Evolutionary conservation across 2,888 invertebrate species (phyloP), one percentile per base, ranked within the genome.

Genomic region (Chrysolina americana): DNA sequence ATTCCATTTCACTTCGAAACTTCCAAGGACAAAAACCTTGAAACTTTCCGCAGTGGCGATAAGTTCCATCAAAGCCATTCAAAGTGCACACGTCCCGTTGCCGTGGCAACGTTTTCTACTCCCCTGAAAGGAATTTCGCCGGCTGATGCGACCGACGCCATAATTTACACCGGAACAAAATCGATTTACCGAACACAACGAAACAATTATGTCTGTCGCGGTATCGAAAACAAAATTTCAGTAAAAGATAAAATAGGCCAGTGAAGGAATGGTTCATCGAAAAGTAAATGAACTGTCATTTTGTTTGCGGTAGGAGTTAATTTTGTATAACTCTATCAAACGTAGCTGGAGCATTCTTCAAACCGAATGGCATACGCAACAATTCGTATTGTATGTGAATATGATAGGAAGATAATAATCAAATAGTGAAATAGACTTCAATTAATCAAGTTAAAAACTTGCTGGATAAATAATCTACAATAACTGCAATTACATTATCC

Each of bases 141-240:
- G 59, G 73, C 68, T 68, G 70, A 65, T 47, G 36, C 72, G 69
- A 66, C 63, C 72, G 69, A 66, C 63, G 48, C 69, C 66, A 53
- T 76, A 76, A 73, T 76, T 76, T 69, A 56, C 48, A 62, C 47
- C 65, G 68, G 56, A 73, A 66, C 73, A 64, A 70, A 70, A 74
- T 76, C 76, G 74, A 76, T 76, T 76, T 65, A 21, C 62, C 56
- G 66, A 21, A 66, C 23, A 63, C 41, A 63, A 72, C 41, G n/a
- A 23, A 41, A 64, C 41, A 53, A 64, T 48, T 53, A n/a, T 53
- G 53, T 70, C 64, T 70, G 70, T 64, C 21, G 17, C 47, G 68
- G 9, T n/a, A 17, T 59, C 50, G n/a, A 10, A n/a, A 59, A 59
- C 15, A 4, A 36, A 8, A 59, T n/a, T 9, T 4, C n/a, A n/a